phyloP scores from a whole-genome alignment of 1,140 invertebrate genomes.

The Chironomus striatipennis region DNA sequence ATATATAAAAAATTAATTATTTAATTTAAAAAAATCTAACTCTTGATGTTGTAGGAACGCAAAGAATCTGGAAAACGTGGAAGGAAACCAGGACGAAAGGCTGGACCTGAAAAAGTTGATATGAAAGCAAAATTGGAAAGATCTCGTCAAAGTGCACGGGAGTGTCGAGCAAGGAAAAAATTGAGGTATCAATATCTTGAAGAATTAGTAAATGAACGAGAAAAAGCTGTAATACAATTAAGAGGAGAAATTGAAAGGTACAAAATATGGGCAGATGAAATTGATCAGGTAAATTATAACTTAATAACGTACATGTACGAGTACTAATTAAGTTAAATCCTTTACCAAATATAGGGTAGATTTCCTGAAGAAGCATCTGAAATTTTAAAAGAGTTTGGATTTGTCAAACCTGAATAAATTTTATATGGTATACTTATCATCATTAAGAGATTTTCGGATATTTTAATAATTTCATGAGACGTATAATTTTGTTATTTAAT shows the following conservation, averaged over 20 bases:
- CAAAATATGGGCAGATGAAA: conserved; percentile 66
- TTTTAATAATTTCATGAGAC: too few relatives aligned
- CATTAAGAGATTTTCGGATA: too few relatives aligned
- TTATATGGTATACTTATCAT: too few relatives aligned
- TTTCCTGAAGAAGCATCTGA: conserved; percentile 67
- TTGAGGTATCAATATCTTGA: conserved; percentile 95
- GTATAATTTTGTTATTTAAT: too few relatives aligned
- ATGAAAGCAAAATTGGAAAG: conserved; percentile 91
- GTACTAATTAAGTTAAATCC: too few relatives aligned
- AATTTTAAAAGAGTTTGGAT: conserved; percentile 60
- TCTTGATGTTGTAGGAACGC: conserved; percentile 39
- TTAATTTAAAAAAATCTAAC: too few relatives aligned
- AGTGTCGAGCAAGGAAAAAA: conserved; percentile 94
- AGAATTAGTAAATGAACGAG: conserved; percentile 85
- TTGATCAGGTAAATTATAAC: too few relatives aligned
- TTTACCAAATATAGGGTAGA: too few relatives aligned
- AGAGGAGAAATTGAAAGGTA: conserved; percentile 88
- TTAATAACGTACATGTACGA: too few relatives aligned
- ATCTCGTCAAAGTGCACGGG: conserved; percentile 91
- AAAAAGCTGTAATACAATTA: conserved; percentile 85
- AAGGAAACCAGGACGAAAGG: conserved; percentile 78
- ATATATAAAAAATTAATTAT: too few relatives aligned
- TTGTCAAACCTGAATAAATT: conserved; percentile 50
- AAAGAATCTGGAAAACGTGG: conserved; percentile 78
- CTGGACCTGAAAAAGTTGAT: conserved; percentile 76